A percentile compares a stretch with the other conserved stretches of the same genome.
Evolutionary conservation across 30 jellyfish, hydroid and myxozoan species (phyloP).

Genomic region (Sanderia malayensis): DNA sequence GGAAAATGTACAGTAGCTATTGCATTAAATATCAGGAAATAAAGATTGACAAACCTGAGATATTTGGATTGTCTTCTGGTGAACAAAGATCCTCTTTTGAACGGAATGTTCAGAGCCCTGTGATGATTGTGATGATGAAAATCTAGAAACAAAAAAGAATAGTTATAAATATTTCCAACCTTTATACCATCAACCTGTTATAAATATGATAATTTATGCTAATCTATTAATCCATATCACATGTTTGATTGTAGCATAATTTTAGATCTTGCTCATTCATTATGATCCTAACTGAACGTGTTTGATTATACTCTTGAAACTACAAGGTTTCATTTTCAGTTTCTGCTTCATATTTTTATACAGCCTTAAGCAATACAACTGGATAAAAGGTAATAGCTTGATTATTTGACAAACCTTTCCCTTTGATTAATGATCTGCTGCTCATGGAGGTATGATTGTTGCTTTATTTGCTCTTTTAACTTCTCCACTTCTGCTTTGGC

Average conservation of each 20-base stretch:
- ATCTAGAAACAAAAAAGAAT: background rate
- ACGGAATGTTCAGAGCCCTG: constrained; percentile 2
- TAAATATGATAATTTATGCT: too few species aligned
- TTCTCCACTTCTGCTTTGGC: constrained; percentile 72
- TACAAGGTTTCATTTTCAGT: too few species aligned
- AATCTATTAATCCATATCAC: too few species aligned
- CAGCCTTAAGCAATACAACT: background rate
- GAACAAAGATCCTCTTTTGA: constrained; percentile 11
- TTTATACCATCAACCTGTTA: too few species aligned
- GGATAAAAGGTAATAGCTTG: background rate
- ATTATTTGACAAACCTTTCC: constrained; percentile 15
- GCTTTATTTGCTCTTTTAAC: constrained; percentile 47
- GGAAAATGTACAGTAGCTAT: too few species aligned
- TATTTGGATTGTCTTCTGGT: constrained; percentile 54
- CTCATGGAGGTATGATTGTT: constrained; percentile 35
- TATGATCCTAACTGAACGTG: too few species aligned
- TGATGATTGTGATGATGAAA: background rate
- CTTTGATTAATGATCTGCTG: constrained; percentile 4
- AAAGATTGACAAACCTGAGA: constrained; percentile 35
- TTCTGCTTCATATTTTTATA: too few species aligned
- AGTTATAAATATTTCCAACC: background rate
- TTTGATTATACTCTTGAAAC: too few species aligned
- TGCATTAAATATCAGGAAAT: background rate
- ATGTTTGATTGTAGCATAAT: too few species aligned
- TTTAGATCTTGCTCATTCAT: too few species aligned